Base-by-base conservation (phyloP, 1,140 invertebrate species). In the Ooceraea biroi region DNA sequence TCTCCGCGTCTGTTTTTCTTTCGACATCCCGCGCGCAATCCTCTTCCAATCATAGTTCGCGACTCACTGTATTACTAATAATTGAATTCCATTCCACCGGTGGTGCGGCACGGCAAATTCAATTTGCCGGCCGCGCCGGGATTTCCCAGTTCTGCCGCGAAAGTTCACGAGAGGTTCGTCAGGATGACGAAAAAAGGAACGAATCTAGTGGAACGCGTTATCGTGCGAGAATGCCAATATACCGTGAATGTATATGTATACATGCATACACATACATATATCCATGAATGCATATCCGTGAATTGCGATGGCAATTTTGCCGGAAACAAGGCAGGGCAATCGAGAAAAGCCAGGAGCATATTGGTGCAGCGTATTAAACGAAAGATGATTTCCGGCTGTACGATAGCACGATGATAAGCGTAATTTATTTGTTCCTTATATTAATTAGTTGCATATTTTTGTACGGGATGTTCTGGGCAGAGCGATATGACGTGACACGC, bases 51-150 rank as follows among this genome's bases (percentile, higher is more conserved):
- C 85, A 82, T 61, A 61, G 50, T 55, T 30, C 50, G 27, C 83
- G 50, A 63, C 44, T 77, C 77, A 52, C 77, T 69, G 72, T 89
- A 88, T 89, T 88, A 89, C 86, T 88, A 89, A 89, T 88, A 89
- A 89, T 88, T 89, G 86, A 89, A 88, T 89, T 88, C 83, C 78
- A 83, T 90, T 89, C 88, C 86, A 89, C 78, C 72, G 71, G 69
- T 46, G 68, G 83, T 80, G 72, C 74, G 63, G 78, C 58, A 87
- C 25, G 58, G 68, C 57, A 89, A 88, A 91, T 91, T 88, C 82
- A 90, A 89, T 90, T 90, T 88, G 83, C 65, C 73, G 87, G 60
- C 61, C 86, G 69, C 68, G 50, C 10, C 52, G 69, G 84, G 65
- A 78, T 88, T 88, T 86, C 84, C 71, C 55, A 82, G 60, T 48